Conservation (phyloP, 2,797 vertebrate species). For the Falco biarmicus region DNA sequence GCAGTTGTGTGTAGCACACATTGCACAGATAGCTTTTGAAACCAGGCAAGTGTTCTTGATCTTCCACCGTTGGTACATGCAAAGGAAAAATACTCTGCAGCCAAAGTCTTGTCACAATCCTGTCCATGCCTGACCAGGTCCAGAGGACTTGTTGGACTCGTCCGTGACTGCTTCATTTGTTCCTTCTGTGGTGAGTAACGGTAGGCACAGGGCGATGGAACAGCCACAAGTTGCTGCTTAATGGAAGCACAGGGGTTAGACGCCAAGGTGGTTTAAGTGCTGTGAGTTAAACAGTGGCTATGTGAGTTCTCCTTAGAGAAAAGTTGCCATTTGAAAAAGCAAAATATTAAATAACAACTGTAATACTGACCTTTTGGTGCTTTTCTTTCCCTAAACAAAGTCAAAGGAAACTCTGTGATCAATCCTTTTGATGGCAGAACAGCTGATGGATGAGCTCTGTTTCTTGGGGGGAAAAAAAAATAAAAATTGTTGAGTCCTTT, state of each 20-base stretch:
- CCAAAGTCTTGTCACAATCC: rapidly evolving
- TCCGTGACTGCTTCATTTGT: rapidly evolving
- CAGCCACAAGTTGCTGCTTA: background rate
- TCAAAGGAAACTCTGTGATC: background rate
- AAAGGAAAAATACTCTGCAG: too few relatives aligned
- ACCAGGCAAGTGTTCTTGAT: background rate
- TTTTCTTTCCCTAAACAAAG: background rate
- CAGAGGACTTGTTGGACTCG: too few relatives aligned
- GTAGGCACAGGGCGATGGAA: background rate
- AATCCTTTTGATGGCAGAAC: background rate
- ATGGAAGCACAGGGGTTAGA: background rate
- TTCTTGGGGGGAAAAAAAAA: background rate
- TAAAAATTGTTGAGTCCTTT: background rate
- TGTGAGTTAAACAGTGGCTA: background rate
- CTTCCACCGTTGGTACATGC: background rate
- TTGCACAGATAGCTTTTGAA: background rate
- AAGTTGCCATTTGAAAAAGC: background rate
- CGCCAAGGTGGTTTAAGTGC: rapidly evolving
- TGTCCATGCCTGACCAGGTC: rapidly evolving
- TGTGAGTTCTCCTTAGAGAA: background rate
- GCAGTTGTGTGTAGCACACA: background rate
- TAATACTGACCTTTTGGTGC: background rate
- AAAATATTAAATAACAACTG: background rate
- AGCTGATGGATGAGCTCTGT: background rate
- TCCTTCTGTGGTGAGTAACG: background rate